Percentiles rank a stretch among this genome's conserved stretches.
Evolutionary conservation across 2,888 invertebrate species (phyloP).

Genomic region (Pollenia angustigena): DNA sequence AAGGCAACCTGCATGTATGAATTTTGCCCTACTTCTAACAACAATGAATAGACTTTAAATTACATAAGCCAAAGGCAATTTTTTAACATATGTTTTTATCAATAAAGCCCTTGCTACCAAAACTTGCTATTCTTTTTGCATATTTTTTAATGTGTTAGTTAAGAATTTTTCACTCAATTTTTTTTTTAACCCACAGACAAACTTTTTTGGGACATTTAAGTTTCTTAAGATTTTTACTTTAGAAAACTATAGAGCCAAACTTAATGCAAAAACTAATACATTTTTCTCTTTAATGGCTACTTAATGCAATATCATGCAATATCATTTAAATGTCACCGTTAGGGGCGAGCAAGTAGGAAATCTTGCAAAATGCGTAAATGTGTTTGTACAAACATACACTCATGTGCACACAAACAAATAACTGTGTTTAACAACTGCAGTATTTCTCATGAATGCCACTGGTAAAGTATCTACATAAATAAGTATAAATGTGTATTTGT

Average conservation of each 20-base stretch:
- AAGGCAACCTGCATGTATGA: no score
- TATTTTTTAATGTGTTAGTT: no score
- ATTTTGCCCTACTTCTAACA: no score
- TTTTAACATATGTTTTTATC: no score
- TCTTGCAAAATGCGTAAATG: slow-evolving; percentile 14
- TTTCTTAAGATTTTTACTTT: background rate
- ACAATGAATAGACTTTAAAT: no score
- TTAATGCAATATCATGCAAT: slow-evolving; percentile 62
- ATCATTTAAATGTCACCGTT: slow-evolving; percentile 56
- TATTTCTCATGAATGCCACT: slow-evolving; percentile 54
- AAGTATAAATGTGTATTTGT: slow-evolving; percentile 8
- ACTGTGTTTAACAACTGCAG: slow-evolving; percentile 52
- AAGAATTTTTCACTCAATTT: background rate
- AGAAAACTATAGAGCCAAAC: slow-evolving; percentile 7
- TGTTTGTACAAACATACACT: background rate
- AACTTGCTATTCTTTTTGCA: no score
- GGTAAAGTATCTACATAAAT: slow-evolving; percentile 24
- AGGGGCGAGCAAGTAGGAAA: background rate
- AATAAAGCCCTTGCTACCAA: no score
- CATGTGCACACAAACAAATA: background rate
- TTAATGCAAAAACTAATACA: slow-evolving; percentile 39
- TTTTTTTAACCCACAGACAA: background rate
- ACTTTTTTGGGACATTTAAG: background rate
- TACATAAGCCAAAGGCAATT: no score
- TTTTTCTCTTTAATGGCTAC: slow-evolving; percentile 56